phyloP scores from a whole-genome alignment of 2,888 invertebrate species.

The Strigamia transsilvanica region DNA sequence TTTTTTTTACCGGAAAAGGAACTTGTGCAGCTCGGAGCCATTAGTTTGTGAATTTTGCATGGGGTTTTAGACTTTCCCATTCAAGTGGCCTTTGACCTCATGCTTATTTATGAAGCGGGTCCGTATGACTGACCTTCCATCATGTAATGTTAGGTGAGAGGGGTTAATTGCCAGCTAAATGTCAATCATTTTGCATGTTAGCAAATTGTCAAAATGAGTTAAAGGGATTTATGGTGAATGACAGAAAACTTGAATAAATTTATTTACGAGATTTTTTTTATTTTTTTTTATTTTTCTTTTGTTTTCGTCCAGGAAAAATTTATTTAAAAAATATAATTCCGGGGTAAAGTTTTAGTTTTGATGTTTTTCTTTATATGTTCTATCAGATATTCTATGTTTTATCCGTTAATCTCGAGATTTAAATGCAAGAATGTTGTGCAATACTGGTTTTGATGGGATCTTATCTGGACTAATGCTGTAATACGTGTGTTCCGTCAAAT shows the following conservation, averaged over 20 bases:
- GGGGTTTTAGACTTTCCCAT: neutral
- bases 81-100: conserved; percentile 5
- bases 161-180: conserved; percentile 15
- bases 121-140: neutral
- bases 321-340: too few species aligned
- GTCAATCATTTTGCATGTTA: conserved; percentile 13
- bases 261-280: neutral
- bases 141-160: neutral
- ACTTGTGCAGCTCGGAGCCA: neutral
- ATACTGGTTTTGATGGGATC: neutral
- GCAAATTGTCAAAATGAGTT: neutral
- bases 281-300: neutral
- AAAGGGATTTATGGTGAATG: neutral
- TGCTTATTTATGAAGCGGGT: conserved; percentile 25
- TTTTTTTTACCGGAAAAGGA: conserved; percentile 38
- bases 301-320: too few species aligned
- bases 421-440: conserved; percentile 15
- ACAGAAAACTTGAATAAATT: neutral
- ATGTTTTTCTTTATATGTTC: neutral
- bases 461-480: conserved; percentile 9
- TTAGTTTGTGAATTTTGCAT: conserved; percentile 1
- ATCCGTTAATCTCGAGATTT: neutral
- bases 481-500: neutral
- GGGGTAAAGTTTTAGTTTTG: too few species aligned
- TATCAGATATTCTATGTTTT: neutral